Evolutionary conservation across 2,113 vertebrate species (phyloP), one percentile per base, ranked within the genome.

Genomic region (Fregata magnificens): DNA sequence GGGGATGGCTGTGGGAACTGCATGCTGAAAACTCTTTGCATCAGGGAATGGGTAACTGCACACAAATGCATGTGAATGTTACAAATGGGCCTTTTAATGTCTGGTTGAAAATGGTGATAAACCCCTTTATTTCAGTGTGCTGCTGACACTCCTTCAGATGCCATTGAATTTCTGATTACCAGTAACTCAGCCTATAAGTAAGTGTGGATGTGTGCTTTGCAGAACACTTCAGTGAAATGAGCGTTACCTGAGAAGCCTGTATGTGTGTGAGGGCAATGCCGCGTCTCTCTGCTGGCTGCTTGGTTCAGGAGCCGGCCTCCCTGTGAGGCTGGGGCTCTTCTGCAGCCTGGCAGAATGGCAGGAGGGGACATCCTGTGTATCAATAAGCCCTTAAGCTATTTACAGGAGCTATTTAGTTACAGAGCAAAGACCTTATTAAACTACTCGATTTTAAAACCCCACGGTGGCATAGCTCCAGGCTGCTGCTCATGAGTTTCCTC

Each of bases 341-440:
- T 42, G 87, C 73, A 53, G 28, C 63, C 17, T 49, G 29, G 44
- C 50, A 62, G 77, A 34, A 36, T 29, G 44, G 44, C 0, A 0
- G 59, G 56, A 92, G 70, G 26, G 47, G 62, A 80, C 71, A 53
- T 82, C 86, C 25, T 87, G 53, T 28, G 25, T 47, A 50, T 62
- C n/a, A 50, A 1, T 93, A 85, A 95, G 93, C 63, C 81, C 29
- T 87, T 95, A 88, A 97, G 86, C 81, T 89, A 18, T 93, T 96
- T 95, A 87, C 80, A 44, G 83, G 77, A 93, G 77, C 81, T 93
- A 36, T 93, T 95, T 93, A 84, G 56, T 79, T 84, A 31, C 40
- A 38, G 32, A 89, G 70, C 66, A 45, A 74, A 71, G 86, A 56
- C 89, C 86, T 80, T 53, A 24, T 70, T 69, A 91, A 90, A 82